phyloP scores from a whole-genome alignment of 2,797 vertebrate genomes.

The Pangasius mekongensis region DNA sequence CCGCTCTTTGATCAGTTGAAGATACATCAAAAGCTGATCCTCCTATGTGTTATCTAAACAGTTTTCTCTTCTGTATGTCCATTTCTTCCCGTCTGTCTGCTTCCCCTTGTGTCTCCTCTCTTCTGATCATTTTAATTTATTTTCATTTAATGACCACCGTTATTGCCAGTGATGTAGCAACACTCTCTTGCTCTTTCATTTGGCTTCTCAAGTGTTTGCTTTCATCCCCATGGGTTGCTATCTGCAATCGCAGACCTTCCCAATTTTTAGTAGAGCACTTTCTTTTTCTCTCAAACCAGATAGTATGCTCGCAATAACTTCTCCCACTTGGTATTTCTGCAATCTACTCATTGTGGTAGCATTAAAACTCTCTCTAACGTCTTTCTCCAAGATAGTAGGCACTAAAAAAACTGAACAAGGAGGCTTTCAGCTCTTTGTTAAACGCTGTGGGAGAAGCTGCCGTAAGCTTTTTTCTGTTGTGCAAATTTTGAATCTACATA shows the following conservation, averaged over 20 bases:
- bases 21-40: conserved; percentile 38
- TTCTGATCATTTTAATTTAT: conserved; percentile 47
- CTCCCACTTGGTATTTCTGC: background rate
- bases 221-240: conserved; percentile 47
- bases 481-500: background rate
- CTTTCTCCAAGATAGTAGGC: background rate
- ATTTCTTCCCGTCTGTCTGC: conserved; percentile 35
- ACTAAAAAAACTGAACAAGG: background rate
- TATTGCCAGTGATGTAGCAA: conserved; percentile 62
- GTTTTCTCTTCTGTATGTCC: conserved; percentile 18
- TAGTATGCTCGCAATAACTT: background rate
- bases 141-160: conserved; percentile 49
- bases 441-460: background rate
- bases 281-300: background rate
- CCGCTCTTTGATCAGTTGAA: conserved; percentile 40
- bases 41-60: conserved; percentile 44
- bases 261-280: conserved; percentile 42
- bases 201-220: conserved; percentile 52
- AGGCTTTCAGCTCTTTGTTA: background rate
- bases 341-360: background rate
- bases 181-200: conserved; percentile 30
- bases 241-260: conserved; percentile 40
- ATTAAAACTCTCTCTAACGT: background rate
- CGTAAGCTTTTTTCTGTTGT: background rate
- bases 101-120: conserved; percentile 26